These are phyloP conservation scores for Steromphala cineraria DNA, from an alignment of 2,888 invertebrate species.

Conservation along the genomic window DNA sequence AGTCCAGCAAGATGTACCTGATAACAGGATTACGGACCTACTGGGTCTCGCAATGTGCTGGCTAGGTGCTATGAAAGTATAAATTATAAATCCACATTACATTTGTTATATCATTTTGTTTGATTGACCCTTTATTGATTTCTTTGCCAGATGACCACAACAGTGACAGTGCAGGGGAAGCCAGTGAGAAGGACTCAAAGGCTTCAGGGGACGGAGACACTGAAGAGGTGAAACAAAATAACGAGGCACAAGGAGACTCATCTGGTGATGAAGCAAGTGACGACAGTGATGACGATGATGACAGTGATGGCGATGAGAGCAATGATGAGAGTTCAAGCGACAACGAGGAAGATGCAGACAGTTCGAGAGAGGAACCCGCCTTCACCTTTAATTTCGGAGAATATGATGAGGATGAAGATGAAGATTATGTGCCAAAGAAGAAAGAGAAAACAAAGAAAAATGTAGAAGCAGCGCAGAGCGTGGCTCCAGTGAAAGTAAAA, in stretches of 20 bases:
- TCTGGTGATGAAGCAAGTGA: slow-evolving; percentile 23
- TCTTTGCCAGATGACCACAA: slow-evolving; percentile 75
- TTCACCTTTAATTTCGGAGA: slow-evolving; percentile 35
- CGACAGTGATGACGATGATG: slow-evolving; percentile 40
- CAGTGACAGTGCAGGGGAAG: slow-evolving; percentile 93
- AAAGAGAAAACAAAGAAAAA: slow-evolving; percentile 41
- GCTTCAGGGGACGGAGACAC: slow-evolving; percentile 30
- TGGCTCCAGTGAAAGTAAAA: too few species aligned
- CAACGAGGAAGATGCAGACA: slow-evolving; percentile 17
- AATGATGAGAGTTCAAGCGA: slow-evolving; percentile 11
- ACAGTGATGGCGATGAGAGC: slow-evolving; percentile 33
- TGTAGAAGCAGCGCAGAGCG: not conserved
- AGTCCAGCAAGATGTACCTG: too few species aligned
- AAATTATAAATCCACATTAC: too few species aligned
- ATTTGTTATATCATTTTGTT: too few species aligned
- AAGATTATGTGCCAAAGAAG: slow-evolving; percentile 60
- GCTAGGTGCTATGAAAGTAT: too few species aligned
- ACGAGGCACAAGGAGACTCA: slow-evolving; percentile 24
- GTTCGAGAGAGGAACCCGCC: slow-evolving; percentile 19
- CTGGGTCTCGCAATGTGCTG: too few species aligned
- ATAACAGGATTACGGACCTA: too few species aligned
- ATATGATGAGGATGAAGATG: slow-evolving; percentile 56
- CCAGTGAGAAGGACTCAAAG: slow-evolving; percentile 73
- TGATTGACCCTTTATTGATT: not conserved
- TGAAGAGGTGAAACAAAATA: slow-evolving; percentile 27